Base-by-base conservation (phyloP, 2,888 invertebrate genomes). In the Patella caerulea region DNA sequence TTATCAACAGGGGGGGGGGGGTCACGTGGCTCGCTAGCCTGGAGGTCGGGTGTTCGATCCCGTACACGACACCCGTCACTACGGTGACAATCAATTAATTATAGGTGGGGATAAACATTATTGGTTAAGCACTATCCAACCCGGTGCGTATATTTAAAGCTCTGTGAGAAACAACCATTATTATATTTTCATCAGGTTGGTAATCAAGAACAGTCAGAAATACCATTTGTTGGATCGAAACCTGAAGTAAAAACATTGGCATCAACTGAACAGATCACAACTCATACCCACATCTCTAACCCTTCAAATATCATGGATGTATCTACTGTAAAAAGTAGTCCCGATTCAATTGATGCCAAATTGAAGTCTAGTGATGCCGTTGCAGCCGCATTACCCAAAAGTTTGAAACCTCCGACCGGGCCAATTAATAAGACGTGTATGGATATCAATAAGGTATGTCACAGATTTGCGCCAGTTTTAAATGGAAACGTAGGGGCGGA, bases 381-480 rank as follows among this genome's bases (percentile, higher is more conserved):
- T 15, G 73, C 78, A 4, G 29, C 69, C 0, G 52, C 81, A 4
- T 56, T 86, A n/a, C 83, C 84, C 12, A 76, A 79, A 55, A 76
- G 78, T 0, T 11, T 24, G 19, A 17, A 15, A 9, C 17, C n/a
- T 29, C 14, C 70, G 17, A 69, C 71, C 11, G 70, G 72, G 2
- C 69, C 45, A 7, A 19, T 52, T 12, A 80, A 80, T 65, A 19
- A 78, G 11, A 83, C 86, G 1, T 87, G 87, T 76, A 76, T 72
- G 71, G 81, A 83, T 34, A 53, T 85, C 12, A 87, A 87, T 29
- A 54, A 84, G 84, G 86, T 85, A 80, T 71, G 56, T 72, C 12
- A n/a, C 14, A 45, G 53, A 17, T 45, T 72, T 19, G 4, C 54
- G 24, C 12, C 11, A n/a, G 45, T 53, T 17, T 15, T 19, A 53